phyloP scores from a whole-genome alignment of 2,888 invertebrate species.

The Caenorhabditis sp. region DNA sequence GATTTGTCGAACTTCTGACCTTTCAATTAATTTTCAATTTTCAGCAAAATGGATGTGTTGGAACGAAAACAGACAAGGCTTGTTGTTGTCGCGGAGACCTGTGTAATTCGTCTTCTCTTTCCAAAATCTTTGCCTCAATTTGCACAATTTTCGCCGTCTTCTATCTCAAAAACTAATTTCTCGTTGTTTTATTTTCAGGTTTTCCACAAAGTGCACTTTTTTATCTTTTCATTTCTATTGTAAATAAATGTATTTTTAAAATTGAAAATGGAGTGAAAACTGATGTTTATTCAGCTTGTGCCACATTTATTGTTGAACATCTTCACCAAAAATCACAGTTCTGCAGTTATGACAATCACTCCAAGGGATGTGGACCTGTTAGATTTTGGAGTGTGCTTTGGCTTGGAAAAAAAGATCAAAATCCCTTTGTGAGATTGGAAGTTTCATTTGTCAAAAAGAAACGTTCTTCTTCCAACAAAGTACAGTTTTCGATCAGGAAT shows the following conservation, averaged over 20 bases:
- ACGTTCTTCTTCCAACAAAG: too few relatives aligned
- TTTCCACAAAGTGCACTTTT: background rate
- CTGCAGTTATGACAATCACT: too few relatives aligned
- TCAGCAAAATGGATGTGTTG: constrained; percentile 51
- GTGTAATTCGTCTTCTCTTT: constrained; percentile 40
- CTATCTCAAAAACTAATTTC: constrained; percentile 28
- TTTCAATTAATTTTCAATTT: constrained; percentile 7
- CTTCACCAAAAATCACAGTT: too few relatives aligned
- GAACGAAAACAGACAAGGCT: constrained; percentile 40
- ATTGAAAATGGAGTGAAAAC: background rate
- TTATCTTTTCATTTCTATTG: background rate
- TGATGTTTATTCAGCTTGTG: too few relatives aligned
- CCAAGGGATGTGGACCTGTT: too few relatives aligned
- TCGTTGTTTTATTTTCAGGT: background rate
- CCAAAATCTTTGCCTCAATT: constrained; percentile 25
- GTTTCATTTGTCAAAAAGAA: too few relatives aligned
- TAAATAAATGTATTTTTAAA: constrained; percentile 6
- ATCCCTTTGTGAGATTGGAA: too few relatives aligned
- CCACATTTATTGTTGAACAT: too few relatives aligned
- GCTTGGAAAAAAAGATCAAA: too few relatives aligned
- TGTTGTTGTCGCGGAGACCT: constrained; percentile 52
- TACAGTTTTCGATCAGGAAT: too few relatives aligned
- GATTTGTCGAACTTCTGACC: too few relatives aligned
- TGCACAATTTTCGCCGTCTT: constrained; percentile 23
- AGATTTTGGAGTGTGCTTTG: too few relatives aligned